A percentile compares a stretch with the other conserved stretches of the same genome.
Conservation (phyloP, 2,113 vertebrate genomes). For the sheep (Ovis aries) region ARS-UI_Ramb_v3.0 NC_056054.1:261142001-261142500, state of each 20-base stretch:
- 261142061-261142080: background rate
- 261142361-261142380: conserved; percentile 98
- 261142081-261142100: background rate
- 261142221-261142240: background rate
- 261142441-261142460: conserved; percentile 97
- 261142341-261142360: conserved; percentile 98
- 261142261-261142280: conserved; percentile 95
- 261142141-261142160: background rate
- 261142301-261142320: conserved; percentile 99
- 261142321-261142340: conserved; percentile 95
- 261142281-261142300: conserved; percentile 97
- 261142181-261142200: background rate
- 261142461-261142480: conserved; percentile 98
- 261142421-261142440: conserved; percentile 97
- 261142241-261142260: conserved; percentile 96
- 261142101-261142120: background rate
- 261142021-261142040: background rate
- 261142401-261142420: conserved; percentile 98
- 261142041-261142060: background rate
- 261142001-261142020: background rate
- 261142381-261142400: conserved; percentile 93
- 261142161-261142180: background rate
- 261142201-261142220: fast-evolving
- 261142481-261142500: conserved; percentile 97
- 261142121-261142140: background rate